Conservation (phyloP, 2,797 vertebrate species). For the Xiphophorus birchmanni region DNA sequence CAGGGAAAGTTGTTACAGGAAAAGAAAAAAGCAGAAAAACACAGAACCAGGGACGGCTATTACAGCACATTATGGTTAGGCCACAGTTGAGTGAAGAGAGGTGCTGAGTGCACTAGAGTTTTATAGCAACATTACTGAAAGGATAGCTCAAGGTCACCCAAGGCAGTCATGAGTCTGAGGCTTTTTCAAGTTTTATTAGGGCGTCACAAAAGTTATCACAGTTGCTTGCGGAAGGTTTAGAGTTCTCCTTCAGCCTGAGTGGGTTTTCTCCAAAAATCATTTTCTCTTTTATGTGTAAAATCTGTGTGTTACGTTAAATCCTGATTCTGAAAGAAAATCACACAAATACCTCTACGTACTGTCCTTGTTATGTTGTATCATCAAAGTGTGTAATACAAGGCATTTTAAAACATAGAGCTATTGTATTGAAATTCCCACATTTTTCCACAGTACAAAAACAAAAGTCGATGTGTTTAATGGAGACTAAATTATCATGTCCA, state of each 20-base stretch:
- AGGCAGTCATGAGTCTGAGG: background rate
- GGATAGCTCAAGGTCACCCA: slow-evolving; percentile 1
- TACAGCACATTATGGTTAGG: slow-evolving; percentile 3
- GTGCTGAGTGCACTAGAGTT: slow-evolving; percentile 1
- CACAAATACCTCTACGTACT: background rate
- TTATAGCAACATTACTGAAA: slow-evolving; percentile 10
- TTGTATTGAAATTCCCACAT: background rate
- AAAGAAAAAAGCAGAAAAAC: slow-evolving; percentile 1
- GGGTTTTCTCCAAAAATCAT: background rate
- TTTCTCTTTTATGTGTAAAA: background rate
- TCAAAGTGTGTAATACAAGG: background rate
- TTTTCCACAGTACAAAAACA: background rate
- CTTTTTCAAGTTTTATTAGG: background rate
- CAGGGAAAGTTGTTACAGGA: background rate
- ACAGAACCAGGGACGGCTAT: background rate
- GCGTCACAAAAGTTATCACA: background rate
- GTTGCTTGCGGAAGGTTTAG: background rate
- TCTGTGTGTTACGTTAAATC: background rate
- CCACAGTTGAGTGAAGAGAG: background rate
- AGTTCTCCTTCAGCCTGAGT: background rate
- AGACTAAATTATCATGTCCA: background rate
- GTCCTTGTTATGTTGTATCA: background rate
- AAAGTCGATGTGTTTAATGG: background rate
- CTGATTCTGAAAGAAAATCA: background rate
- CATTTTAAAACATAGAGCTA: background rate